Percentiles rank a stretch among this genome's conserved stretches.
phyloP scores from a whole-genome alignment of 1,140 invertebrate genomes.

The Charaxes varanes region DNA sequence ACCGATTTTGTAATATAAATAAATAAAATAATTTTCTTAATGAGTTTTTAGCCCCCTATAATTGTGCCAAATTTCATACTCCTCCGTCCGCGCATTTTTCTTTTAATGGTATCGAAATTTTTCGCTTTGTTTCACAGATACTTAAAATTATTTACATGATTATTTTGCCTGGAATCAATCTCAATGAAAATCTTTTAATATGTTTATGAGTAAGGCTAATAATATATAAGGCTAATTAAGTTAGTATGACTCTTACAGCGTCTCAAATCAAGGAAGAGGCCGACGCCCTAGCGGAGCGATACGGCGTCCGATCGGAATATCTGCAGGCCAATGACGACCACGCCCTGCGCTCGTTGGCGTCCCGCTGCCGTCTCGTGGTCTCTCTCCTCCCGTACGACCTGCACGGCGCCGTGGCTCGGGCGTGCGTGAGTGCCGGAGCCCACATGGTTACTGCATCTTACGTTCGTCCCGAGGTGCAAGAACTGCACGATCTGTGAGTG shows the following conservation, averaged over 20 bases:
- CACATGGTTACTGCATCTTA: constrained; percentile 99
- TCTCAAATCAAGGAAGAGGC: constrained; percentile 92
- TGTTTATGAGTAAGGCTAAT: background rate
- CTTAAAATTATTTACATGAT: too few species aligned
- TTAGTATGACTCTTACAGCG: constrained; percentile 66
- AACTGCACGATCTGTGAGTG: constrained; percentile 86
- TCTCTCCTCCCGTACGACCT: constrained; percentile 95
- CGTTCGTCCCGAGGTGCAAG: constrained; percentile 87
- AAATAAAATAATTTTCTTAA: too few species aligned
- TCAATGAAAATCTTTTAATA: too few species aligned
- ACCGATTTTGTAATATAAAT: too few species aligned
- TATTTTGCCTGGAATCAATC: too few species aligned
- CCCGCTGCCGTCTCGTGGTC: constrained; percentile 74
- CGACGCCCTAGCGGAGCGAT: constrained; percentile 85
- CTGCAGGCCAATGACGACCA: constrained; percentile 84
- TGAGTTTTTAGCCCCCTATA: too few species aligned
- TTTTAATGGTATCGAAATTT: too few species aligned
- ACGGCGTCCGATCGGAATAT: constrained; percentile 88
- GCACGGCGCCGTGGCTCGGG: constrained; percentile 89
- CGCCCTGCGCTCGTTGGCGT: constrained; percentile 51
- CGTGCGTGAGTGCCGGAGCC: constrained; percentile 88
- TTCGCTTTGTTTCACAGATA: too few species aligned
- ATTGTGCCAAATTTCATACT: too few species aligned
- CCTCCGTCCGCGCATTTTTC: too few species aligned
- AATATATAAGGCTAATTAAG: background rate